A percentile compares a stretch with the other conserved stretches of the same genome.
Evolutionary conservation across 2,113 vertebrate species (phyloP).

Genomic region (Brienomyrus longianalis): DNA sequence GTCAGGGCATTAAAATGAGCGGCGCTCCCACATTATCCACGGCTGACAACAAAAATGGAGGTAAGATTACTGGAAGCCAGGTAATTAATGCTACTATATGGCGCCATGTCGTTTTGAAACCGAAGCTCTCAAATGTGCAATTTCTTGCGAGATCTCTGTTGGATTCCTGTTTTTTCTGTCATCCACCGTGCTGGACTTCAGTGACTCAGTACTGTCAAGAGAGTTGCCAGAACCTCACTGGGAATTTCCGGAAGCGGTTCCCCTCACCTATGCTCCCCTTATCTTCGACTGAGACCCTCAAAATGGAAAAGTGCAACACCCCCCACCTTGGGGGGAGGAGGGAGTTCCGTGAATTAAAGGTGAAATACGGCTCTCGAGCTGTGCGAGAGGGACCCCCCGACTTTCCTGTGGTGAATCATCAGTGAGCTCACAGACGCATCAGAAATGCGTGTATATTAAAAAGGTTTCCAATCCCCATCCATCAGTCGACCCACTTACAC

Average conservation of each 20-base stretch:
- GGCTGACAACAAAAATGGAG: background rate
- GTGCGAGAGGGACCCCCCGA: background rate
- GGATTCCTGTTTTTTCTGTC: background rate
- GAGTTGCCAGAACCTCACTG: background rate
- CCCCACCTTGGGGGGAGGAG: background rate
- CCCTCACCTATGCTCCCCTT: background rate
- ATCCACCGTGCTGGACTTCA: background rate
- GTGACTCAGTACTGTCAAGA: background rate
- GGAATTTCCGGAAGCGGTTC: background rate
- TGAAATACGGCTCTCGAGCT: background rate
- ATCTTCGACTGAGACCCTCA: background rate
- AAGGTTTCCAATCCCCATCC: background rate
- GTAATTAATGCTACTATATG: background rate
- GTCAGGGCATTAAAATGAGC: background rate
- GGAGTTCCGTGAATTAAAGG: background rate
- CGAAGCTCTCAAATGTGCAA: too few relatives aligned
- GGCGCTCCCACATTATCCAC: background rate
- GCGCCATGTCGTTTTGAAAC: too few relatives aligned
- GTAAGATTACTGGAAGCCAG: background rate
- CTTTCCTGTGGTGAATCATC: background rate
- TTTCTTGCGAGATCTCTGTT: too few relatives aligned
- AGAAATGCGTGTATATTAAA: background rate
- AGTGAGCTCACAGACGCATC: background rate
- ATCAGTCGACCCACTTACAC: background rate
- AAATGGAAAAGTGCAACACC: background rate